phyloP scores from a whole-genome alignment of 2,888 invertebrate species.

The Heliothis peltigera region DNA sequence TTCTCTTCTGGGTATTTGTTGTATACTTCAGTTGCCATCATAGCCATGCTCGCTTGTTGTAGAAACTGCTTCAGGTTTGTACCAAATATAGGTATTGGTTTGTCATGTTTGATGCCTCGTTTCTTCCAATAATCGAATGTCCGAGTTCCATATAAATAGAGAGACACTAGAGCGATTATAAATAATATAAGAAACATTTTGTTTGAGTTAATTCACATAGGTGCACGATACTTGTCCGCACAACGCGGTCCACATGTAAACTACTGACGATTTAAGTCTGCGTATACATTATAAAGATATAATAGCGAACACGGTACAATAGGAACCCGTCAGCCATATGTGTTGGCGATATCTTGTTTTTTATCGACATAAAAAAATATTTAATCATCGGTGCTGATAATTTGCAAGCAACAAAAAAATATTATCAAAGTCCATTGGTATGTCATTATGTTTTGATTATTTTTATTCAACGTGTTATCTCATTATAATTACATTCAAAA shows the following conservation, averaged over 20 bases:
- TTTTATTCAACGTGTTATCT: not conserved
- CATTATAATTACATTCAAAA: no score
- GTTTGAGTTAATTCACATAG: conserved; percentile 29
- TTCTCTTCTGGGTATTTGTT: conserved; percentile 80
- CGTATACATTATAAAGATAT: conserved; percentile 32
- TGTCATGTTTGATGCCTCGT: conserved; percentile 79
- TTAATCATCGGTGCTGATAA: conserved; percentile 23
- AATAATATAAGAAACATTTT: conserved; percentile 69
- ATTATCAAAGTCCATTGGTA: not conserved
- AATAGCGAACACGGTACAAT: not conserved
- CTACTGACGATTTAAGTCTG: conserved; percentile 29
- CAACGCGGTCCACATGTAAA: conserved; percentile 19
- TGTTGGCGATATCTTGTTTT: conserved; percentile 30
- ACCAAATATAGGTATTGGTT: conserved; percentile 77
- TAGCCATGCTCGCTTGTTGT: conserved; percentile 77
- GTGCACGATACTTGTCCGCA: conserved; percentile 20
- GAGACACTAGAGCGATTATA: conserved; percentile 58
- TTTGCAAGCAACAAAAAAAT: conserved; percentile 6
- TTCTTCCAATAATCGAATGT: conserved; percentile 81
- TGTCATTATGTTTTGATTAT: not conserved
- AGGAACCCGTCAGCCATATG: not conserved
- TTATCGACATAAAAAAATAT: conserved; percentile 22
- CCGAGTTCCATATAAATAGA: conserved; percentile 76
- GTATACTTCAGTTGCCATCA: conserved; percentile 77
- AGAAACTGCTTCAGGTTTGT: conserved; percentile 76